phyloP scores from a whole-genome alignment of 2,113 vertebrate genomes.

The Tetrax tetrax region DNA sequence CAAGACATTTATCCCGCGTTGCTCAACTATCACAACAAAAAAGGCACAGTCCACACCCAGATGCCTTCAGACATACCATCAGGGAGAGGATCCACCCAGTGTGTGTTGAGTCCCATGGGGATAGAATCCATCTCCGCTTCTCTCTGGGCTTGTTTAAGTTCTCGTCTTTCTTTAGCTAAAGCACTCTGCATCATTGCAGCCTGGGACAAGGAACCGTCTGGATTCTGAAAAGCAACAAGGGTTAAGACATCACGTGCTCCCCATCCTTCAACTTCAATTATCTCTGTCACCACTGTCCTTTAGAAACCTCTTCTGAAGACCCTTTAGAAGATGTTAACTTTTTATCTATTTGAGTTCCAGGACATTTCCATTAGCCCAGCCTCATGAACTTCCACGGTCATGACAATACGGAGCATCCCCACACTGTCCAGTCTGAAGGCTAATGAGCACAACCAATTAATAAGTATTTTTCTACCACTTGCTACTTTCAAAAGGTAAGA shows the following conservation, averaged over 20 bases:
- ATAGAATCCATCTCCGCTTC: constrained; percentile 99
- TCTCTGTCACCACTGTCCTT: background rate
- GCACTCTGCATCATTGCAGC: constrained; percentile 99
- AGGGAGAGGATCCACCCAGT: constrained; percentile 98
- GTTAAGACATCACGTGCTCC: background rate
- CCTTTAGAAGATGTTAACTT: background rate
- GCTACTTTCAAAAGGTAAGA: background rate
- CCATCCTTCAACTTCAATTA: background rate
- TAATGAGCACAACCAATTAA: background rate
- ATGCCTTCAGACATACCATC: constrained; percentile 81
- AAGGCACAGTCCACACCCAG: background rate
- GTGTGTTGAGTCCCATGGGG: constrained; percentile 98
- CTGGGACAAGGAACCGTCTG: constrained; percentile 96
- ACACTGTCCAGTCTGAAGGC: background rate
- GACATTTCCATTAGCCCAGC: background rate
- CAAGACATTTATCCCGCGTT: background rate
- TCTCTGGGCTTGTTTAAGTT: constrained; percentile 94
- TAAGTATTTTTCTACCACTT: background rate
- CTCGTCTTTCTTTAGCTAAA: constrained; percentile 92
- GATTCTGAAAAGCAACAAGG: constrained; percentile 81
- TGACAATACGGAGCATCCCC: background rate
- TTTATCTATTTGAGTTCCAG: background rate
- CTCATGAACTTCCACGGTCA: background rate
- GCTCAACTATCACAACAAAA: background rate
- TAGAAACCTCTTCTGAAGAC: background rate